Conservation (phyloP, 2,888 invertebrate genomes). For the Dryomyza anilis region DNA sequence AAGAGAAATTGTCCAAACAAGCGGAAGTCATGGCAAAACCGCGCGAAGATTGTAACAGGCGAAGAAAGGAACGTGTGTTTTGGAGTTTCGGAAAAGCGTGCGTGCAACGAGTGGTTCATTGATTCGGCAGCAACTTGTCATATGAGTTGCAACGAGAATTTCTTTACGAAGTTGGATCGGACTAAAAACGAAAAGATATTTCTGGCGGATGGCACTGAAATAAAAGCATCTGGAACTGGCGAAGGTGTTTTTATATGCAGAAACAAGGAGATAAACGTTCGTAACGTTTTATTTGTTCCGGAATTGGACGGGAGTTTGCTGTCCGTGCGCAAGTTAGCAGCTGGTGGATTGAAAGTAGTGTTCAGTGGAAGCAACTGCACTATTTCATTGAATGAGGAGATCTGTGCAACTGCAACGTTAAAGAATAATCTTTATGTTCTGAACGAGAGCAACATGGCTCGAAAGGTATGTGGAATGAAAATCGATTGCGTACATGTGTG, state of each 20-base stretch:
- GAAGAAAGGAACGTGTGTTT: not conserved
- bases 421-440: constrained; percentile 9
- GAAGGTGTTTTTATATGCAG: not conserved
- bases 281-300: not conserved
- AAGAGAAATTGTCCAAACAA: constrained; percentile 16
- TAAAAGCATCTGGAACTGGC: too few relatives aligned
- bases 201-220: not conserved
- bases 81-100: not conserved
- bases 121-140: constrained; percentile 17
- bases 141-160: constrained; percentile 18
- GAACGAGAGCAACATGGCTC: not conserved
- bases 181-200: not conserved
- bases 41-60: constrained; percentile 2
- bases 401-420: not conserved
- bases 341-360: too few relatives aligned
- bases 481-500: constrained; percentile 9
- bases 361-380: constrained; percentile 8
- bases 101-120: constrained; percentile 14
- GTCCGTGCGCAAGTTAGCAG: not conserved
- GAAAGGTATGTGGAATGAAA: not conserved
- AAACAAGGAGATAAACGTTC: not conserved
- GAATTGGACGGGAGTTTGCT: not conserved
- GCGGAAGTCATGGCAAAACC: not conserved
- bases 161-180: not conserved
- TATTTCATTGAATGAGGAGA: constrained; percentile 4